Evolutionary conservation across 2,888 invertebrate species (phyloP), one percentile per base, ranked within the genome.

Genomic region (Lobophora halterata): DNA sequence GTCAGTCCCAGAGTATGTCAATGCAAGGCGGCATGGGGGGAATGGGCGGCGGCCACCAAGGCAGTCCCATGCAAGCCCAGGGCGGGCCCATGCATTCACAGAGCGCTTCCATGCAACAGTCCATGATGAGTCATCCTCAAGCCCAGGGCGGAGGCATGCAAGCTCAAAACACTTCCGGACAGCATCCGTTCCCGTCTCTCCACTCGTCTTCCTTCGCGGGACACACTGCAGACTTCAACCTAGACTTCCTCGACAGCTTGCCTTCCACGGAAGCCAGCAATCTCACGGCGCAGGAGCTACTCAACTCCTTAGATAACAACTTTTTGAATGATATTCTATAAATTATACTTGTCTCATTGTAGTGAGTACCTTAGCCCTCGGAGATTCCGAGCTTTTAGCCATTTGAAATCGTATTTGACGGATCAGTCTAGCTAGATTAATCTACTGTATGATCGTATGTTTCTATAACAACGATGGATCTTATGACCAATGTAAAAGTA

Each of bases 231-330:
- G 94, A 95, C 79, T 93, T 96, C 78, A 93, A 91, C 76, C 90
- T 96, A 60, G 95, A 96, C 88, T 95, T 95, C 85, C 89, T 95
- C 46, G 96, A 96, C 75, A 93, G 93, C 81, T 90, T 96, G 74
- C 92, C 93, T 36, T 88, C 93, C 55, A 90, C 90, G 30, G 95
- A 96, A 76, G 90, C 93, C 42, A 90, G 90, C 65, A 92, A 91
- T 65, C 92, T 94, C 77, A 92, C 93, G 59, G 94, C 95, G 41
- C 94, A 95, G 72, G 95, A 95, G 70, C 83, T 95, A 49, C 89
- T 95, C 59, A 95, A 92, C 79, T 95, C 95, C 34, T 91, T 96
- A 61, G 96, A 96, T 67, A 92, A 92, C 63, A 92, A 93, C 58
- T 92, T 91, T 79, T 83, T 93, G 38, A 90, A 90, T 65, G 91